Evolutionary conservation across 2,113 vertebrate genomes (phyloP), one percentile per base, ranked within the genome.

Genomic region (Butorides virescens): DNA sequence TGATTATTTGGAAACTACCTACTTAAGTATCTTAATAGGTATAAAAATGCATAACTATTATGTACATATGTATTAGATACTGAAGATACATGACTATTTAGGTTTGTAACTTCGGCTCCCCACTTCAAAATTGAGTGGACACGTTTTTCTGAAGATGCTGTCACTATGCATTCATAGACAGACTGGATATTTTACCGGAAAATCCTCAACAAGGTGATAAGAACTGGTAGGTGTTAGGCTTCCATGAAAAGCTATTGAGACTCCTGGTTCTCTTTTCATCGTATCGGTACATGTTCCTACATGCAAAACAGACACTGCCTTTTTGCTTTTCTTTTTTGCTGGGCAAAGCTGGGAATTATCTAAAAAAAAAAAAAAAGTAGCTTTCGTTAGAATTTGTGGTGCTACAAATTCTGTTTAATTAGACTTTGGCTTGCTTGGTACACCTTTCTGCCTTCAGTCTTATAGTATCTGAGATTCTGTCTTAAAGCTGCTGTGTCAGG

Each of bases 61-160:
- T 36, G 62, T 77, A 22, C 0, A 0, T 29, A 14, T 7, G 39
- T 79, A 10, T 14, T 58, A 70, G 46, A 58, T 49, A 66, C 8
- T 15, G 70, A 81, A 56, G 19, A n/a, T 61, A 36, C 4, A 23
- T 34, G 11, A 34, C n/a, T 71, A 26, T 22, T 68, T 84, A 55
- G 15, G 26, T 65, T 72, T 63, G 3, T 49, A 32, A 46, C 23
- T 75, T 88, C 0, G 2, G 8, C 9, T 13, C 3, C 4, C 8
- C 1, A 0, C 59, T 92, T 90, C 21, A 59, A 59, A 94, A 68
- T 5, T 23, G 34, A 91, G 10, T 16, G 30, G 49, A 3, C 4
- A 34, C 3, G 6, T 68, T 83, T 86, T 88, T 61, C 9, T 47
- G n/a, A 61, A 42, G 29, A 20, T 55, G 14, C 12, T 5, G n/a